These are phyloP conservation scores for Chaetops frenatus DNA, from an alignment of 2,113 vertebrate species.

Conservation along the genomic window DNA sequence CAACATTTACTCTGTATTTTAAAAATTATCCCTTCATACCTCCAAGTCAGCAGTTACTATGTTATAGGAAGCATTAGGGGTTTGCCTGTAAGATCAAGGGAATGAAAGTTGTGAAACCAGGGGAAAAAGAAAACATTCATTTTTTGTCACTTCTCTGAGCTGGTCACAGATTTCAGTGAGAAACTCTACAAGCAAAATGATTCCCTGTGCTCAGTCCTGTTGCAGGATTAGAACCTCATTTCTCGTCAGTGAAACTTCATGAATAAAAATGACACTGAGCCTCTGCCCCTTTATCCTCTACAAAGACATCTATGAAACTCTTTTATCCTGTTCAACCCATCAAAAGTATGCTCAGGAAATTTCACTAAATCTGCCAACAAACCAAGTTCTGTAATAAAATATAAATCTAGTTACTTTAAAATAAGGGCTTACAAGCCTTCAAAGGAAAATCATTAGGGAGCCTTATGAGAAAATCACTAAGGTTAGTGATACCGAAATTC, in stretches of 20 bases:
- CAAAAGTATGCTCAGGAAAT: slow-evolving; percentile 34
- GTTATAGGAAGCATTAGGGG: not conserved
- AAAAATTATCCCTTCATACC: not conserved
- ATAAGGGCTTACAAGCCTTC: slow-evolving; percentile 1
- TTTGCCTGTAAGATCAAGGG: not conserved
- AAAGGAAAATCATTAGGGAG: slow-evolving; percentile 31
- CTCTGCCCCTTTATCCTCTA: slow-evolving; percentile 51
- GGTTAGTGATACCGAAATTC: not conserved
- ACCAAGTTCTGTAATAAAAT: slow-evolving; percentile 30
- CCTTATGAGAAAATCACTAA: slow-evolving; percentile 2
- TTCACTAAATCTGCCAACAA: slow-evolving; percentile 51
- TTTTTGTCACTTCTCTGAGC: not conserved
- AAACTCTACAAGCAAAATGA: not conserved
- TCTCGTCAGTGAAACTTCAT: not conserved
- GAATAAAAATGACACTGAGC: slow-evolving; percentile 48
- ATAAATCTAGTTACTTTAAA: slow-evolving; percentile 41
- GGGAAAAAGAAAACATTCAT: not conserved
- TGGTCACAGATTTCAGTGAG: not conserved
- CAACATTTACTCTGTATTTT: not conserved
- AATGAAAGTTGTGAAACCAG: not conserved
- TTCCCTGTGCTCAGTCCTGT: not conserved
- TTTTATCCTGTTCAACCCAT: slow-evolving; percentile 50
- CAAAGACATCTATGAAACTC: slow-evolving; percentile 34
- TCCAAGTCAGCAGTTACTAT: not conserved
- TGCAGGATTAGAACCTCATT: slow-evolving; percentile 34